These are phyloP conservation scores for Cuniculus paca DNA, from an alignment of 2,797 vertebrate species.

Conservation along the genomic window DNA sequence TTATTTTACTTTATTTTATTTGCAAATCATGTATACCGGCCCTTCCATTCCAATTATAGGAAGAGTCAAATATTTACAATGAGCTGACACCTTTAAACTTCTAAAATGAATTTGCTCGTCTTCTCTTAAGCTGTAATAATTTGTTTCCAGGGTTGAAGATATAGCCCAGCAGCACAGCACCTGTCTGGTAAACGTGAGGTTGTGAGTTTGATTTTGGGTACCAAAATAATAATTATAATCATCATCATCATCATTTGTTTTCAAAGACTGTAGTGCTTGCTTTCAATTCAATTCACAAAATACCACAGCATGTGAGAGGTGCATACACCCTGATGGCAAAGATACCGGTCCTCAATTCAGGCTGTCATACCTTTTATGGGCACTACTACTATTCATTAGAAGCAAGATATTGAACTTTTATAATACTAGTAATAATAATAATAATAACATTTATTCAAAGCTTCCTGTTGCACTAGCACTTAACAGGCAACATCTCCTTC, in stretches of 20 bases:
- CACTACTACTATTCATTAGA: background rate
- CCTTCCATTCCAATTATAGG: background rate
- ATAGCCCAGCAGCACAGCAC: too few species aligned
- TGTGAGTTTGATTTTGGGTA: too few species aligned
- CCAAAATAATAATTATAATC: too few species aligned
- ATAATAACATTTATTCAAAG: background rate
- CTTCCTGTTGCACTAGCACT: background rate
- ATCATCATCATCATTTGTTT: background rate
- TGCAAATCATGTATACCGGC: background rate
- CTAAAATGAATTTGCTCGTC: background rate
- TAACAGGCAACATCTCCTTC: background rate
- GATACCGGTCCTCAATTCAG: background rate
- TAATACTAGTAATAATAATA: background rate
- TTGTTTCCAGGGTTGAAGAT: background rate
- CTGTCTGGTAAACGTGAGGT: too few species aligned
- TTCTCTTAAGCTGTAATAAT: background rate
- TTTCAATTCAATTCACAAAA: background rate
- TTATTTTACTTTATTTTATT: constrained; percentile 39
- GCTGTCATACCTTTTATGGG: background rate
- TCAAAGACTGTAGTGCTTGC: background rate
- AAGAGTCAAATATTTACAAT: background rate
- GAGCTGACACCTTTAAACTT: constrained; percentile 8
- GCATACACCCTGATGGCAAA: too few species aligned
- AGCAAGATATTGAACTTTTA: background rate
- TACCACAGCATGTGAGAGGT: fast-evolving